phyloP scores from a whole-genome alignment of 1,140 invertebrate species.

The Heliconius congener region DNA sequence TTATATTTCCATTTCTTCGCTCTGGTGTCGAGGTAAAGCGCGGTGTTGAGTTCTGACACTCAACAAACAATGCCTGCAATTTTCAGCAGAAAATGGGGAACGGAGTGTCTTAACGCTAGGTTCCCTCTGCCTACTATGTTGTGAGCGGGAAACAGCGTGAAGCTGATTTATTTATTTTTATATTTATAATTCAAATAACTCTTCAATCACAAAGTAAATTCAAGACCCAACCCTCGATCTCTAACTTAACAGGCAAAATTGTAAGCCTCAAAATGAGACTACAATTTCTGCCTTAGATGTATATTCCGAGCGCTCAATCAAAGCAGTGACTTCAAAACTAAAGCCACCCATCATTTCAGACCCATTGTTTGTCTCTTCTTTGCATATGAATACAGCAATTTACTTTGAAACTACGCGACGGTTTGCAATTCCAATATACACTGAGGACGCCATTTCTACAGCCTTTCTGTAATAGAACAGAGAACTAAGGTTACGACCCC shows the following conservation, averaged over 20 bases:
- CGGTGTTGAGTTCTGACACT: too few species aligned
- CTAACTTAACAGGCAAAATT: not conserved
- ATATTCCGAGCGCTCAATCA: not conserved
- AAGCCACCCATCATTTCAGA: not conserved
- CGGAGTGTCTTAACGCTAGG: too few species aligned
- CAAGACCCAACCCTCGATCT: not conserved
- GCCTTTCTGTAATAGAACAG: not conserved
- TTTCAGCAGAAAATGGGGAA: too few species aligned
- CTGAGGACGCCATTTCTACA: constrained; percentile 24
- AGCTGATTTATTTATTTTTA: too few species aligned
- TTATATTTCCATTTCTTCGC: too few species aligned
- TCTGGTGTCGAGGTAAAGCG: too few species aligned
- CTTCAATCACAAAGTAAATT: not conserved
- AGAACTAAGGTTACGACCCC: not conserved
- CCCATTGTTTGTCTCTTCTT: constrained; percentile 10
- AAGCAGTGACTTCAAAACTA: not conserved
- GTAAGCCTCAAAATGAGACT: not conserved
- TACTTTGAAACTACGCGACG: constrained; percentile 13
- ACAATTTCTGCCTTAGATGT: not conserved
- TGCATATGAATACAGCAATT: constrained; percentile 38
- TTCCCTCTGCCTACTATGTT: too few species aligned
- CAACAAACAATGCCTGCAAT: too few species aligned
- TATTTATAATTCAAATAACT: not conserved
- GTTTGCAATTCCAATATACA: constrained; percentile 17
- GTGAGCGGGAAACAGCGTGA: too few species aligned